Conservation (phyloP, 1,140 invertebrate genomes). For the Drosophila tristis region DNA sequence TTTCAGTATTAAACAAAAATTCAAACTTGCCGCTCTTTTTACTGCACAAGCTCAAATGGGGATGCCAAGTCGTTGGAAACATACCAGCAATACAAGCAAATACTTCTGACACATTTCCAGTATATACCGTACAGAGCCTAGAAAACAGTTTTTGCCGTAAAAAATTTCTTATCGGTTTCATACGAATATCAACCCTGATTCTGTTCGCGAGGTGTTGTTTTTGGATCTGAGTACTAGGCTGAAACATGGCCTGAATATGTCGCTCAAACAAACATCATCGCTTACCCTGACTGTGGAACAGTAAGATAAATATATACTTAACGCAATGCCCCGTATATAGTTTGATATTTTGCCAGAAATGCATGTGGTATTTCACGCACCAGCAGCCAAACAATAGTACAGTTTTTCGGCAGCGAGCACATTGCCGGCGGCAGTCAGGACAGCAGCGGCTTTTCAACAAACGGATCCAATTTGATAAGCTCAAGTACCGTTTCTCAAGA, state of each 20-base stretch:
- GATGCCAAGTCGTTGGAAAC: too few relatives aligned
- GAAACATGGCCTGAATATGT: constrained; percentile 3
- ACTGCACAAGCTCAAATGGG: too few relatives aligned
- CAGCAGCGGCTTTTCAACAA: not conserved
- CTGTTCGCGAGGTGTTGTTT: too few relatives aligned
- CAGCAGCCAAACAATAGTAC: constrained; percentile 1
- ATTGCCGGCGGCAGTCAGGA: not conserved
- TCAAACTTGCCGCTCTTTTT: constrained; percentile 2
- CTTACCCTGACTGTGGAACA: constrained; percentile 28
- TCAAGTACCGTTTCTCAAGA: too few relatives aligned
- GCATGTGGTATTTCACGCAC: not conserved
- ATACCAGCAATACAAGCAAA: too few relatives aligned
- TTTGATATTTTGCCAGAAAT: not conserved
- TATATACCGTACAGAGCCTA: too few relatives aligned
- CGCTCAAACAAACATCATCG: constrained; percentile 8
- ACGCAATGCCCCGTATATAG: constrained; percentile 4
- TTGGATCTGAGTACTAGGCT: too few relatives aligned
- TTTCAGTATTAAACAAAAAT: not conserved
- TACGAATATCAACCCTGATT: too few relatives aligned
- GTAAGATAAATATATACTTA: constrained; percentile 18
- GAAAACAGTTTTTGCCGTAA: too few relatives aligned
- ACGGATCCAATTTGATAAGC: not conserved
- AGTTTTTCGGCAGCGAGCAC: not conserved
- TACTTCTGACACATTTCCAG: too few relatives aligned
- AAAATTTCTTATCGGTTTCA: too few relatives aligned